These are phyloP conservation scores for Acanthochromis polyacanthus DNA, from an alignment of 2,113 vertebrate species.

Conservation along the genomic window DNA sequence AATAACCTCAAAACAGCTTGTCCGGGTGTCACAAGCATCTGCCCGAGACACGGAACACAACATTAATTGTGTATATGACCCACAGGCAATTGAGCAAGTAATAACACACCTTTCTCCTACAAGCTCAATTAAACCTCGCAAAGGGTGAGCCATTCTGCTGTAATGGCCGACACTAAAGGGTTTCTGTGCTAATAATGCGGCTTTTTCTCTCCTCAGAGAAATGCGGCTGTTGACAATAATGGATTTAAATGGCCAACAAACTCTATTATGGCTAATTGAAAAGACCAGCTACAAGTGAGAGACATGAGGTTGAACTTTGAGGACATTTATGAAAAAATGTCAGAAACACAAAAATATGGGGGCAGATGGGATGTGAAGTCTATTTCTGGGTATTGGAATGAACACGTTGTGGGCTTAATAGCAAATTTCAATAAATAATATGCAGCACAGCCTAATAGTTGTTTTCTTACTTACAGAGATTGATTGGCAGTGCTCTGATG, in stretches of 20 bases:
- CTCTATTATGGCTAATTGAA: conserved; percentile 33
- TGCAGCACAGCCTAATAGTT: neutral
- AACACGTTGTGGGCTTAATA: neutral
- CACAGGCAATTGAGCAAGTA: conserved; percentile 55
- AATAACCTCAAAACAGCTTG: conserved; percentile 2
- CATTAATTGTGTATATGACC: conserved; percentile 56
- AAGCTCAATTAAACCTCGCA: conserved; percentile 66
- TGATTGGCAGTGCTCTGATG: neutral
- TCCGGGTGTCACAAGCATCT: conserved; percentile 16
- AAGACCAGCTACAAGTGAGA: neutral
- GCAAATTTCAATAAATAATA: neutral
- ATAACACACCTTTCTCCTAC: conserved; percentile 60
- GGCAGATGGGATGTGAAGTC: neutral
- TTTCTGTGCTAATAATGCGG: conserved; percentile 27
- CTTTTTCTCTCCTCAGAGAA: conserved; percentile 6
- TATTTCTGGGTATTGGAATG: neutral
- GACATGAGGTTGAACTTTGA: neutral
- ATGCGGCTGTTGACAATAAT: conserved; percentile 30
- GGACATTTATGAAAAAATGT: neutral
- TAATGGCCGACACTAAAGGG: conserved; percentile 45
- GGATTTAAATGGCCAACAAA: neutral
- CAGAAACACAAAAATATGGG: neutral
- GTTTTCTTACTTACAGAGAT: neutral
- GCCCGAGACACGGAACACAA: conserved; percentile 27
- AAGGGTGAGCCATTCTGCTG: conserved; percentile 34